These are phyloP conservation scores for Camponotus vicinus DNA, from an alignment of 1,140 invertebrate genomes.

Conservation along the genomic window DNA sequence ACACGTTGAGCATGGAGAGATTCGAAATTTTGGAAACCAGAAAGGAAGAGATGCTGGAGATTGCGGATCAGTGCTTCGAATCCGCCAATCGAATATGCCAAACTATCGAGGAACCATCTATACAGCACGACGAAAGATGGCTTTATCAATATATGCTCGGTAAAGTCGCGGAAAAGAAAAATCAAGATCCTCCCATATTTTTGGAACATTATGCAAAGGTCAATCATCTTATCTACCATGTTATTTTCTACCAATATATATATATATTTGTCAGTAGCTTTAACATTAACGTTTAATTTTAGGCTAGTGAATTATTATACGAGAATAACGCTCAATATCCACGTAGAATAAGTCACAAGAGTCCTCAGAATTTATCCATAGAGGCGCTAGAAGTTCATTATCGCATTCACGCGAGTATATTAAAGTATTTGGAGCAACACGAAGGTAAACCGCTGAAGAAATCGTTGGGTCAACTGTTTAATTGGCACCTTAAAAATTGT, in stretches of 20 bases:
- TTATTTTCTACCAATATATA: background rate
- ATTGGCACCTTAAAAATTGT: slow-evolving; percentile 81
- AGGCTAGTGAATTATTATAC: slow-evolving; percentile 91
- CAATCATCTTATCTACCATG: slow-evolving; percentile 62
- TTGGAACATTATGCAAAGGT: slow-evolving; percentile 93
- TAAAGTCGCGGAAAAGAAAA: slow-evolving; percentile 95
- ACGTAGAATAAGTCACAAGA: slow-evolving; percentile 93
- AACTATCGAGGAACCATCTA: slow-evolving; percentile 77
- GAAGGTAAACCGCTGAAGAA: slow-evolving; percentile 85
- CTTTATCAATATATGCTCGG: slow-evolving; percentile 96
- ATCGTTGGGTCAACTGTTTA: slow-evolving; percentile 80
- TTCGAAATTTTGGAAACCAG: slow-evolving; percentile 91
- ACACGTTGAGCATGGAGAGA: slow-evolving; percentile 92
- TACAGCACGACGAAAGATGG: slow-evolving; percentile 93
- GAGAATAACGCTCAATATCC: slow-evolving; percentile 95
- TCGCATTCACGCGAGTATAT: slow-evolving; percentile 93
- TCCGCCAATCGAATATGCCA: slow-evolving; percentile 89
- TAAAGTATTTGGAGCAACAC: slow-evolving; percentile 94
- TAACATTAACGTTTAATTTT: slow-evolving; percentile 65
- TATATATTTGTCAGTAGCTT: background rate
- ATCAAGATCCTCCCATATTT: slow-evolving; percentile 90
- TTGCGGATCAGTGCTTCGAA: slow-evolving; percentile 92
- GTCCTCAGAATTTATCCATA: slow-evolving; percentile 93
- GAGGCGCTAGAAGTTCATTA: slow-evolving; percentile 96
- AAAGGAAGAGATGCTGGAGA: slow-evolving; percentile 92